phyloP scores from a whole-genome alignment of 2,797 vertebrate genomes.

The Malacoctenus gilli region DNA sequence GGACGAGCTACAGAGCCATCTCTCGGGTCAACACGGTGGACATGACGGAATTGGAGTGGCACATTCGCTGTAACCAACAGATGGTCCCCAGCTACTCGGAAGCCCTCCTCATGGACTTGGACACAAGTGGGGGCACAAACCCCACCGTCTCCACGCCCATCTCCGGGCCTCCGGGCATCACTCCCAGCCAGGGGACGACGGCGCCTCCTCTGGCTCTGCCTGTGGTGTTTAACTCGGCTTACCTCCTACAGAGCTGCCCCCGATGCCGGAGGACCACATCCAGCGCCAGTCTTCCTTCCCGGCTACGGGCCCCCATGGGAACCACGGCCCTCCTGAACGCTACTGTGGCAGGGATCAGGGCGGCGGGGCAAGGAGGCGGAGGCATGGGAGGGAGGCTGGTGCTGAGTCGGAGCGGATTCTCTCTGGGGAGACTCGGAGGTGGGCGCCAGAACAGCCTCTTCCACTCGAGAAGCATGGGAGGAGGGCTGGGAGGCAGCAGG shows the following conservation, averaged over 20 bases:
- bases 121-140: slow-evolving; percentile 65
- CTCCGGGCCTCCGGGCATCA: slow-evolving; percentile 61
- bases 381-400: slow-evolving; percentile 83
- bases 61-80: slow-evolving; percentile 92
- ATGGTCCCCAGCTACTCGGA: slow-evolving; percentile 93
- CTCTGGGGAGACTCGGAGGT: slow-evolving; percentile 81
- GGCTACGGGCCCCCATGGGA: slow-evolving; percentile 80
- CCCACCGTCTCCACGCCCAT: slow-evolving; percentile 70
- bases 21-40: slow-evolving; percentile 91
- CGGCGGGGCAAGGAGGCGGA: slow-evolving; percentile 58
- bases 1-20: slow-evolving; percentile 80
- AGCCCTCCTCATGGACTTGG: slow-evolving; percentile 88
- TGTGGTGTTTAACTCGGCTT: slow-evolving; percentile 80
- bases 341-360: slow-evolving; percentile 81
- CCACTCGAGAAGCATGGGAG: slow-evolving; percentile 89
- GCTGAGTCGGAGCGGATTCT: slow-evolving; percentile 90
- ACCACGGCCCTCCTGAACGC: slow-evolving; percentile 80
- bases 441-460: slow-evolving; percentile 82
- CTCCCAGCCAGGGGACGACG: slow-evolving; percentile 52
- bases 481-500: slow-evolving; percentile 79
- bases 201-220: slow-evolving; percentile 70
- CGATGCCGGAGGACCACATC: slow-evolving; percentile 87
- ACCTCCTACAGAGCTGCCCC: slow-evolving; percentile 89
- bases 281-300: slow-evolving; percentile 87
- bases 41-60: slow-evolving; percentile 93